These are phyloP conservation scores for Anolis apletophallus DNA, from an alignment of 2,797 vertebrate genomes.

Conservation along the genomic window DNA sequence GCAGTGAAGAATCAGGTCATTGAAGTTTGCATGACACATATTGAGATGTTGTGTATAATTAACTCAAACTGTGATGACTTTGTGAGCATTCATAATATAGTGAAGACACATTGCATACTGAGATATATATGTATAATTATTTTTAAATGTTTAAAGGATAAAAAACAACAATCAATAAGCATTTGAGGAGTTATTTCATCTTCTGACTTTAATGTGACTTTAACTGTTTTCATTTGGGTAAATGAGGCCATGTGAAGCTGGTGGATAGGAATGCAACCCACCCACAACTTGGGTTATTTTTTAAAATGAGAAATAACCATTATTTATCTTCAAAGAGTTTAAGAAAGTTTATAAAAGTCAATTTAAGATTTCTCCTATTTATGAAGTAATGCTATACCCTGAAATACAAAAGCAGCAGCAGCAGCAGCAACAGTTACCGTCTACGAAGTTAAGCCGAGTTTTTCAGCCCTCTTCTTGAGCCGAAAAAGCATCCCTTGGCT, in stretches of 20 bases:
- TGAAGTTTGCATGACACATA: not conserved
- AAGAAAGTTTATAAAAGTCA: too few relatives aligned
- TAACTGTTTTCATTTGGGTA: not conserved
- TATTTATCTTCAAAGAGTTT: not conserved
- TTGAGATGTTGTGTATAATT: slow-evolving; percentile 1
- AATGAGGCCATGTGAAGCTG: not conserved
- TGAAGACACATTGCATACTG: slow-evolving; percentile 15
- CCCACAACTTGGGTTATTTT: not conserved
- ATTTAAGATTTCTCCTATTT: too few relatives aligned
- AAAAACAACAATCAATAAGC: too few relatives aligned
- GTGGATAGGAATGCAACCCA: not conserved
- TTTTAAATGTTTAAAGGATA: too few relatives aligned
- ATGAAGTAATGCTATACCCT: too few relatives aligned
- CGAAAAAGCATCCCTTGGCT: too few relatives aligned
- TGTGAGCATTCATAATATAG: not conserved
- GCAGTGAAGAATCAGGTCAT: not conserved
- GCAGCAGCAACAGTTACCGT: too few relatives aligned
- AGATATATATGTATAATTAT: not conserved
- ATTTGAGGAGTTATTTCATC: too few relatives aligned
- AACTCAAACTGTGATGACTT: not conserved
- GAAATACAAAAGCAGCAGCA: too few relatives aligned
- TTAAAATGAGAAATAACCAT: too few relatives aligned
- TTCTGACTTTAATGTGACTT: not conserved
- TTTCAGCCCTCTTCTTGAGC: too few relatives aligned
- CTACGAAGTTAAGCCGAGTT: too few relatives aligned